Base-by-base conservation (phyloP, 2,888 invertebrate species). In the Drosophila bunnanda region DNA sequence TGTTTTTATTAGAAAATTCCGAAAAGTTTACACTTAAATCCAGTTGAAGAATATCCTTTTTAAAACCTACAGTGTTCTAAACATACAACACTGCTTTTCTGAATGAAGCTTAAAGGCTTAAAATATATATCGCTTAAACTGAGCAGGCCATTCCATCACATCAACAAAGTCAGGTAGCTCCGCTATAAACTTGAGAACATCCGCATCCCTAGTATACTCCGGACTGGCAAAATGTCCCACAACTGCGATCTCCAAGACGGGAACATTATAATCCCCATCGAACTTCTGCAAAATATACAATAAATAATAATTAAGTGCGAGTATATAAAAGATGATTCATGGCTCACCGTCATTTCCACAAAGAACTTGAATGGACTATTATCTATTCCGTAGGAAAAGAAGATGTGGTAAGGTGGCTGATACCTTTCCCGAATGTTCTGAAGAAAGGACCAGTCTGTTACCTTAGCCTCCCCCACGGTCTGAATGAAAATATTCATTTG, bases 191-290 rank as follows among this genome's bases (percentile, higher is more conserved):
- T 90, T 76, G 50, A 91, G 61, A 62, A 92, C 93, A 30, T 92
- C 90, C 7, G 90, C 84, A n/a, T 93, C 93, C 62, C 93, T 91
- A 5, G 88, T 76, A 64, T 92, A 92, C 30, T 93, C 92, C 32
- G 92, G 92, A 75, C 93, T 93, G 2, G 93, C 88, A 70, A 93
- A 93, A 81, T 93, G 93, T 38, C 93, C 93, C n/a, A 91, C 90
- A 43, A 94, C 87, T 4, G 93, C 93, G 41, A 94, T 76, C 67
- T 94, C 92, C 50, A 92, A 81, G 17, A 81, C 59, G 1, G 90
- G 83, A 7, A 58, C 73, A 41, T 78, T 74, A 8, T 78, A 76
- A 6, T 80, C 73, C 4, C 72, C 72, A 52, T 62, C 60, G 2
- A 65, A 30, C 2, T 7, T 52, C 52, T 52, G 32, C 12, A 52